A percentile compares a stretch with the other conserved stretches of the same genome.
Evolutionary conservation across 2,888 invertebrate species (phyloP).

Genomic region (Dicyrtomina minuta): DNA sequence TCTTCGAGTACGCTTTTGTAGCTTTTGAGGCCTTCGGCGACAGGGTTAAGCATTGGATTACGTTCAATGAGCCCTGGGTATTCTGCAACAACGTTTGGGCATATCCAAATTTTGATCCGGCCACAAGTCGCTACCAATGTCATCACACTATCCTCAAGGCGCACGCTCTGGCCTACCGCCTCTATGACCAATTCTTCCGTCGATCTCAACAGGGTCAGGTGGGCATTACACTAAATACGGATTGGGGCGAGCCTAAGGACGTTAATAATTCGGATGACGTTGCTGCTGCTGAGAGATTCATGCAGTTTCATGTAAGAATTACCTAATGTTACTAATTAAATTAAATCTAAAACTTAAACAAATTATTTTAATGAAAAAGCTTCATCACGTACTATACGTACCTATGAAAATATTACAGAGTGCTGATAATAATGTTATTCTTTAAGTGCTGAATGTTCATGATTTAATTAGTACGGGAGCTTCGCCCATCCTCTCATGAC

Average conservation of each 20-base stretch:
- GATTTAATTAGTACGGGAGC: conserved; percentile 56
- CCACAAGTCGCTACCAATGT: conserved; percentile 62
- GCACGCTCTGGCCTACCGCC: conserved; percentile 66
- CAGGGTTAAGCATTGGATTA: conserved; percentile 56
- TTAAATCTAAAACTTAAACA: conserved; percentile 17
- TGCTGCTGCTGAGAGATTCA: conserved; percentile 49
- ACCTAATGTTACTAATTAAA: conserved; percentile 1
- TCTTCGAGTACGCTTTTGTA: conserved; percentile 60
- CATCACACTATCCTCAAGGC: conserved; percentile 66
- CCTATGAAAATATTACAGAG: neutral
- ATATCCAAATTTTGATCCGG: conserved; percentile 52
- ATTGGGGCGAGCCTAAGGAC: conserved; percentile 49
- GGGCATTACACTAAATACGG: conserved; percentile 52
- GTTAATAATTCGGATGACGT: conserved; percentile 36
- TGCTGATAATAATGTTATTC: no score
- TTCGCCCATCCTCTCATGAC: conserved; percentile 53
- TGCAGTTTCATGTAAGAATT: conserved; percentile 46
- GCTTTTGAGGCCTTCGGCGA: conserved; percentile 60
- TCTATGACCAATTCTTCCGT: conserved; percentile 64
- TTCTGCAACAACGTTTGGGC: conserved; percentile 20
- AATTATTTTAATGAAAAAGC: no score
- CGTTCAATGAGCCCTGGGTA: conserved; percentile 42
- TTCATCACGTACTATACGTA: no score
- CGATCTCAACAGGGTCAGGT: conserved; percentile 47
- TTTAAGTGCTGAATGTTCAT: neutral